Conservation (phyloP, 2,888 invertebrate genomes). For the Elegia similella region DNA sequence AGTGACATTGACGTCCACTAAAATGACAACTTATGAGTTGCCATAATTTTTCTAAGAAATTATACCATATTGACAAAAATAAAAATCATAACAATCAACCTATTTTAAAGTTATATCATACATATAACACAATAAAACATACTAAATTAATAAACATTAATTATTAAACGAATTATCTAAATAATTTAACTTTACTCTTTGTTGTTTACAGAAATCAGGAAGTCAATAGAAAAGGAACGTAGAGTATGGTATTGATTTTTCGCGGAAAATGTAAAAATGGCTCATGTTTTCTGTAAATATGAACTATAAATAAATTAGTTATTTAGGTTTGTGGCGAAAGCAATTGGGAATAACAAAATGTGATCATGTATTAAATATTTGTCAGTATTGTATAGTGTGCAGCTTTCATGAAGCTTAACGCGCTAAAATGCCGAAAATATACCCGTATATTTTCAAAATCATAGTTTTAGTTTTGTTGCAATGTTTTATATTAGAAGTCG, state of each 20-base stretch:
- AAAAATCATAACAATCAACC: too few relatives aligned
- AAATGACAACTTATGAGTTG: not conserved
- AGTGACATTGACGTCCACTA: slow-evolving; percentile 25
- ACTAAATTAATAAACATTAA: too few relatives aligned
- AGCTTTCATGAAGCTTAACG: not conserved
- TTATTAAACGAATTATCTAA: too few relatives aligned
- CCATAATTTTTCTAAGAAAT: not conserved
- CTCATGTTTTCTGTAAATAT: slow-evolving; percentile 16
- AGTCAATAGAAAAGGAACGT: slow-evolving; percentile 35
- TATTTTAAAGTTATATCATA: too few relatives aligned
- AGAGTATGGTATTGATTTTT: slow-evolving; percentile 45
- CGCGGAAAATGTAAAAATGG: slow-evolving; percentile 41
- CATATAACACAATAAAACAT: too few relatives aligned
- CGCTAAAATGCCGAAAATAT: slow-evolving; percentile 28
- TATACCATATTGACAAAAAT: not conserved
- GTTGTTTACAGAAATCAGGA: too few relatives aligned
- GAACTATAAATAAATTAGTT: slow-evolving; percentile 21
- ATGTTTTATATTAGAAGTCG: slow-evolving; percentile 35
- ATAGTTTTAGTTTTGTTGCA: slow-evolving; percentile 36
- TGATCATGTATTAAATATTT: not conserved
- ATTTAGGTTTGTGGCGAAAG: not conserved
- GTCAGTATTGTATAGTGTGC: not conserved
- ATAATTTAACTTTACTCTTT: too few relatives aligned
- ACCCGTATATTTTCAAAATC: slow-evolving; percentile 34
- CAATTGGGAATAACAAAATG: not conserved